Evolutionary conservation across 2,888 invertebrate species (phyloP), one percentile per base, ranked within the genome.

Genomic region (Hydriomena furcata): DNA sequence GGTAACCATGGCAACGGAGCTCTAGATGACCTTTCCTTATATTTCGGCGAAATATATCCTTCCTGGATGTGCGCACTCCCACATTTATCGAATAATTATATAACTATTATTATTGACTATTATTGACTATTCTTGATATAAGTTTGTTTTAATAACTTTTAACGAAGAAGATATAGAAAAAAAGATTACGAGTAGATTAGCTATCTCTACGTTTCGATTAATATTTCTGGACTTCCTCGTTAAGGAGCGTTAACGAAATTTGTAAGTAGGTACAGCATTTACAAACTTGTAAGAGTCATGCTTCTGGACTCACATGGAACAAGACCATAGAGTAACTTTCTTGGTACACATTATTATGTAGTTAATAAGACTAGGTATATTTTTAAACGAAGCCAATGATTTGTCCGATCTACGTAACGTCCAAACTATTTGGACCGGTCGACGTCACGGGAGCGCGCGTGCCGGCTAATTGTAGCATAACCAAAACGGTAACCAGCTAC

Each of bases 391-490:
- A 71, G 69, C 71, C 63, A 66, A 78, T 86, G 77, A 84, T 84
- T 84, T 82, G 82, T 82, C 71, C 57, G 59, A 68, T 57, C 73
- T 78, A 85, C 87, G 88, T 85, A 84, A 81, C 76, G 74, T 60
- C 55, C 55, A 56, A 83, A 82, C 71, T 81, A 87, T 83, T 80
- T 71, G 68, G 71, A 71, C 71, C 73, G 70, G 70, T 62, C 78
- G 67, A 86, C 89, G 89, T 90, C 89, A 89, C 80, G 68, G 86
- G 84, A 78, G 77, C 82, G 82, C 81, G 74, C 71, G 79, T 73
- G 68, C 66, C 66, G 63, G 79, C 88, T 89, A 88, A 90, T 86
- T 86, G 82, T 82, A 72, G 89, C 83, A 84, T 79, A 68, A 74
- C 89, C 86, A 84, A 87, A 89, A 80, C 80, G 77, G 88, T 84